Evolutionary conservation across 2,797 vertebrate species (phyloP).

Genomic region (Melopsittacus undulatus): DNA sequence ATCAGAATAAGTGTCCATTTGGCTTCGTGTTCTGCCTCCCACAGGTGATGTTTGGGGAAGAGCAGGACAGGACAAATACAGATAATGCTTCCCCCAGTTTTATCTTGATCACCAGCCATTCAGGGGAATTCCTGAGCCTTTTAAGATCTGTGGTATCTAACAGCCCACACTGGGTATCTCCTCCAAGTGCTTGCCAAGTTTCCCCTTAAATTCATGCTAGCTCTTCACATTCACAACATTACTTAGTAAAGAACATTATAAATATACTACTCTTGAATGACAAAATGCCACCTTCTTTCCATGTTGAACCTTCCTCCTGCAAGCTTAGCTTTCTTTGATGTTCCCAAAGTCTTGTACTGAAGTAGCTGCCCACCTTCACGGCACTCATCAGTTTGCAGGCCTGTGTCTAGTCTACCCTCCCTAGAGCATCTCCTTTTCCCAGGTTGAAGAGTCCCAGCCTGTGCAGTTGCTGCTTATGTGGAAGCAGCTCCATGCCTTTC

Average conservation of each 20-base stretch:
- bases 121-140: not conserved
- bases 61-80: not conserved
- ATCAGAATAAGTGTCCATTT: not conserved
- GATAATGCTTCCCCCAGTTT: not conserved
- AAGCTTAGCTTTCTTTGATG: not conserved
- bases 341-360: not conserved
- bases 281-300: not conserved
- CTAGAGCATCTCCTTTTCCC: not conserved
- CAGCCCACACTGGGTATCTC: not conserved
- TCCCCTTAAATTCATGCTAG: not conserved
- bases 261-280: not conserved
- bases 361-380: too few relatives aligned
- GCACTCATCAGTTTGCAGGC: not conserved
- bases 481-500: not conserved
- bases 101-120: not conserved
- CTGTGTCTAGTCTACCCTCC: not conserved
- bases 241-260: not conserved
- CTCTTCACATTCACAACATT: not conserved
- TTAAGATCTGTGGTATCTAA: not conserved
- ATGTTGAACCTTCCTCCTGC: not conserved
- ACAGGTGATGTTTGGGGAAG: not conserved
- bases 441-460: not conserved
- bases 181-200: not conserved
- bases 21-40: not conserved
- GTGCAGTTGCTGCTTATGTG: not conserved